Base-by-base conservation (phyloP, 1,140 invertebrate species). In the Phenacoccus solenopsis region DNA sequence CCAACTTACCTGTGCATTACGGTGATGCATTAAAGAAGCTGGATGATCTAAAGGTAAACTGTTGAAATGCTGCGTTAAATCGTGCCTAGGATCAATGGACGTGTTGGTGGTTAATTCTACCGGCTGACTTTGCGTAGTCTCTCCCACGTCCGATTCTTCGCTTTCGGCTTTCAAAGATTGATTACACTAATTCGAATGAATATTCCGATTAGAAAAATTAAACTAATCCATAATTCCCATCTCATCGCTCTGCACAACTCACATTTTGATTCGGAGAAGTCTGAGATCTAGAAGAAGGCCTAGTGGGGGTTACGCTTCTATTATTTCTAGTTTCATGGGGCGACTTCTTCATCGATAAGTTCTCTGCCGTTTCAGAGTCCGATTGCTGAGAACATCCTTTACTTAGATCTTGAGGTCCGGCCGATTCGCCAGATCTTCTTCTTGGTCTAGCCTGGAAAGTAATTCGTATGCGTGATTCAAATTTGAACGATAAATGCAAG, bases 401-500 rank as follows among this genome's bases (percentile, higher is more conserved):
- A 67, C 81, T 80, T 1, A 84, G 76, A 76, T 88, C 86, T 75
- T 87, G 86, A 3, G 87, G 84, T 1, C 84, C 80, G 72, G 82
- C 78, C 24, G 84, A 71, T 73, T 93, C 91, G 0, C 90, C 90
- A 0, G 90, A 93, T 73, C 90, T 83, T 73, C 91, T 81, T 22
- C 90, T 78, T 1, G 91, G 91, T 13, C 90, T 79, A 0, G 90
- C 90, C 78, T 93, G 87, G 16, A 70, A 73, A n/a, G 57, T 71
- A 67, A n/a, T n/a, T n/a, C n/a, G n/a, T n/a, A n/a, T n/a, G n/a
- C n/a, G n/a, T n/a, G n/a, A n/a, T n/a, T n/a, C n/a, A n/a, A n/a
- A n/a, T n/a, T n/a, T n/a, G n/a, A n/a, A n/a, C n/a, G n/a, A n/a
- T n/a, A n/a, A n/a, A n/a, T n/a, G n/a, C n/a, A n/a, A n/a, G n/a